Conservation (phyloP, 2,113 vertebrate genomes). For the Acrocephalus arundinaceus region DNA sequence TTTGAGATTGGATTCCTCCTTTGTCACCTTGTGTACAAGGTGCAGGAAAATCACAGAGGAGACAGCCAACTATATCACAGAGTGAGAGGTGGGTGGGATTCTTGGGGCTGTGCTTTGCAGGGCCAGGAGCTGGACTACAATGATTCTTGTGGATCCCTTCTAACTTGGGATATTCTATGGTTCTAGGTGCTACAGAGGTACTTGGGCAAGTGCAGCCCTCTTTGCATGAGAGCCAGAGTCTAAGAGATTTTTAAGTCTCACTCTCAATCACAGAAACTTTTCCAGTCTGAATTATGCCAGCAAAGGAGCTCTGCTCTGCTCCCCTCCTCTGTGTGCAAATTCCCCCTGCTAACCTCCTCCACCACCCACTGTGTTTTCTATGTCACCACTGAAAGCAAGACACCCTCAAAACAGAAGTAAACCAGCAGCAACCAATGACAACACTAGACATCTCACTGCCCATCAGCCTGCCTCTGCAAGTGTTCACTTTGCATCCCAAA, state of each 20-base stretch:
- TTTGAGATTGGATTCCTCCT: not conserved
- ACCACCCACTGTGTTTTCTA: not conserved
- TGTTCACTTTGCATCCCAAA: not conserved
- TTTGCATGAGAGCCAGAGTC: not conserved
- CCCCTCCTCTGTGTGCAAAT: not conserved
- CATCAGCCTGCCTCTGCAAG: not conserved
- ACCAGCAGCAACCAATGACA: not conserved
- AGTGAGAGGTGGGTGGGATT: not conserved
- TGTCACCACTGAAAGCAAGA: not conserved
- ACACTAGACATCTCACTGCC: not conserved
- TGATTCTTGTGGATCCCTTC: not conserved
- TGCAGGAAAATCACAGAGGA: not conserved
- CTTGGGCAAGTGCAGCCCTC: not conserved
- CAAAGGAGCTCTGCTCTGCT: not conserved
- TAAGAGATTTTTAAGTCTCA: not conserved
- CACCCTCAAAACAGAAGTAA: not conserved
- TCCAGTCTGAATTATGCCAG: not conserved
- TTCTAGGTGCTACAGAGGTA: not conserved
- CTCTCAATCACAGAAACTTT: not conserved
- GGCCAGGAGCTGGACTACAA: not conserved
- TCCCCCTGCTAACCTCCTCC: not conserved
- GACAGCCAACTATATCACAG: not conserved
- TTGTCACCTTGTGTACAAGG: not conserved
- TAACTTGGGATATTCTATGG: not conserved
- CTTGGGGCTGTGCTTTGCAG: not conserved